A percentile compares a stretch with the other conserved stretches of the same genome.
These are phyloP conservation scores for Graptemys geographica DNA, from an alignment of 2,797 vertebrate genomes.

Conservation along the genomic window DNA sequence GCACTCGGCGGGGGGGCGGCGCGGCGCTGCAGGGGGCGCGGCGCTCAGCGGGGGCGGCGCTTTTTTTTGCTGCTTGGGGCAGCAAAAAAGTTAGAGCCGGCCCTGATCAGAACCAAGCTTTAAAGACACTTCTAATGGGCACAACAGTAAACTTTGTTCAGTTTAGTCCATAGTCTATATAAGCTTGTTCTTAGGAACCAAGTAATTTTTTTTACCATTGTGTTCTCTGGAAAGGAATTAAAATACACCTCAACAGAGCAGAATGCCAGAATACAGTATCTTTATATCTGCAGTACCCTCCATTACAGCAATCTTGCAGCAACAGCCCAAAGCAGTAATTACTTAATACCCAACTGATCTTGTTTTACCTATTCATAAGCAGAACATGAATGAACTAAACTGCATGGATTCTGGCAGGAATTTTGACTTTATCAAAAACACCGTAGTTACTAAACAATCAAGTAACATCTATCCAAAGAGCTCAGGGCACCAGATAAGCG, in stretches of 20 bases:
- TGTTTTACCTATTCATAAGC: constrained; percentile 34
- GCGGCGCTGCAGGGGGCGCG: too few species aligned
- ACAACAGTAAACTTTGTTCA: not conserved
- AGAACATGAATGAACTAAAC: constrained; percentile 71
- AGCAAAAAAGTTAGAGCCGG: too few species aligned
- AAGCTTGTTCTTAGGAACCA: not conserved
- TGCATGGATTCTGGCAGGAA: constrained; percentile 55
- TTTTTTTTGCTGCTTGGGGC: too few species aligned
- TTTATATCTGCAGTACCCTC: constrained; percentile 38
- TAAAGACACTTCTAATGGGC: not conserved
- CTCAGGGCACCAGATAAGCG: constrained; percentile 66
- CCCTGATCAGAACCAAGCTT: not conserved
- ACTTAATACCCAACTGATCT: constrained; percentile 67
- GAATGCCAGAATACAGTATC: constrained; percentile 43
- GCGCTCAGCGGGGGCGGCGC: too few species aligned
- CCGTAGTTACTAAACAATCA: constrained; percentile 74
- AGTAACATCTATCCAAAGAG: constrained; percentile 70
- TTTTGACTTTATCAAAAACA: constrained; percentile 72
- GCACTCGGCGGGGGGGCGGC: too few species aligned
- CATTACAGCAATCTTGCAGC: constrained; percentile 20
- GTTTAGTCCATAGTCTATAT: not conserved
- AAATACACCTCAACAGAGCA: constrained; percentile 28
- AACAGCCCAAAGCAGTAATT: constrained; percentile 67
- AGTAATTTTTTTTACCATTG: not conserved
- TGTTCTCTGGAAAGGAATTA: constrained; percentile 40